Percentiles rank a stretch among this genome's conserved stretches.
These are phyloP conservation scores for Malurus alboscapulatus DNA, from an alignment of 2,113 vertebrate species.

Conservation along the genomic window DNA sequence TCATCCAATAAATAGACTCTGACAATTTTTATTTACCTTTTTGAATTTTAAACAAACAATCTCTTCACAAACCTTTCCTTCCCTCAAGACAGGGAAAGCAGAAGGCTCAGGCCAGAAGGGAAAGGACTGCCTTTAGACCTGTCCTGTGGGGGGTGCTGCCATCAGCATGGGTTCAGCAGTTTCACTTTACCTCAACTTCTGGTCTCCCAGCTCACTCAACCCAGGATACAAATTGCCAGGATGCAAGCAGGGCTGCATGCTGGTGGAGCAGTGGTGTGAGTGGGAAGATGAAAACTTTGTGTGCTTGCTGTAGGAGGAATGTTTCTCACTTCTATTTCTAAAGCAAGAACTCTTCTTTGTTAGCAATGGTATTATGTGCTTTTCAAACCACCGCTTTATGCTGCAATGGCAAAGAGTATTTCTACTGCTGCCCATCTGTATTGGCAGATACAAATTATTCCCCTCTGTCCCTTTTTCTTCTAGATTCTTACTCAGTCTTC, in stretches of 20 bases:
- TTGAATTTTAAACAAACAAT: not conserved
- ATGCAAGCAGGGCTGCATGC: not conserved
- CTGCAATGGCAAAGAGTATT: not conserved
- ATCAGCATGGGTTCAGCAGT: not conserved
- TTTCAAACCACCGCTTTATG: slow-evolving; percentile 12
- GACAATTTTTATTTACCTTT: not conserved
- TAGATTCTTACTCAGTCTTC: not conserved
- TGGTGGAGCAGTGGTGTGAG: slow-evolving; percentile 40
- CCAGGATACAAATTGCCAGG: not conserved
- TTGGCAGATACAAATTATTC: not conserved
- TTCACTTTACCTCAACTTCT: not conserved
- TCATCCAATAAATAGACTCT: not conserved
- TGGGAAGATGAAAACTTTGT: slow-evolving; percentile 58
- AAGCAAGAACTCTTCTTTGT: slow-evolving; percentile 55
- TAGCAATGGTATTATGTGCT: not conserved
- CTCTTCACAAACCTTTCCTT: not conserved
- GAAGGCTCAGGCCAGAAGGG: not conserved
- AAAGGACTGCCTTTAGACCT: not conserved
- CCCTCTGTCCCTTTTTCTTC: not conserved
- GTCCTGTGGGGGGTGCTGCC: not conserved
- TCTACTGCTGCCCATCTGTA: not conserved
- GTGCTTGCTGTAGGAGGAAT: slow-evolving; percentile 62
- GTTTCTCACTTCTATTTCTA: slow-evolving; percentile 66
- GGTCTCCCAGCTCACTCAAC: not conserved
- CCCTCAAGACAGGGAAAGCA: not conserved